Conservation (phyloP, 2,888 invertebrate species). For the Drosophila anomalipes region DNA sequence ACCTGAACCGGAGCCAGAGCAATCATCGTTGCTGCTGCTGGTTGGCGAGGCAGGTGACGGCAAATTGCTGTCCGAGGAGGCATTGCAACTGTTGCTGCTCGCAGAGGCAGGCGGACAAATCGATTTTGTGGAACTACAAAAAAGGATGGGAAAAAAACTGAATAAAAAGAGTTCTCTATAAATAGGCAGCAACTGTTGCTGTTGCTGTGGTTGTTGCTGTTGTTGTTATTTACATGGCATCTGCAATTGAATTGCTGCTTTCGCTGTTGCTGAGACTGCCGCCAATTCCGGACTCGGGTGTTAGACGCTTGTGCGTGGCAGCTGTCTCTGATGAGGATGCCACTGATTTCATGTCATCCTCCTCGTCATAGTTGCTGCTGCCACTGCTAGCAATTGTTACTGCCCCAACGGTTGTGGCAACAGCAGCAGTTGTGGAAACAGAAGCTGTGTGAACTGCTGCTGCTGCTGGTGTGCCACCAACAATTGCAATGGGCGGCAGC, state of each 20-base stretch:
- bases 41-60: constrained; percentile 83
- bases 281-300: constrained; percentile 82
- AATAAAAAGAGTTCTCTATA: not conserved
- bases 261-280: constrained; percentile 82
- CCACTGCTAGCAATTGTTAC: constrained; percentile 35
- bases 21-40: constrained; percentile 41
- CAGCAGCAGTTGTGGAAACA: not conserved
- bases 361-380: constrained; percentile 67
- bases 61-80: constrained; percentile 86
- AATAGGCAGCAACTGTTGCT: constrained; percentile 3
- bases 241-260: constrained; percentile 76
- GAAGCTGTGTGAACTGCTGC: constrained; percentile 16
- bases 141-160: not conserved
- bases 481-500: constrained; percentile 23
- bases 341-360: constrained; percentile 65
- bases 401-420: not conserved
- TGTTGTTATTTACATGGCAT: constrained; percentile 70
- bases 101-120: constrained; percentile 74
- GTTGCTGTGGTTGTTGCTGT: not conserved
- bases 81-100: constrained; percentile 81
- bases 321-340: constrained; percentile 65
- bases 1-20: constrained; percentile 22
- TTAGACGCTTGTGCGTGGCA: constrained; percentile 74
- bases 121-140: constrained; percentile 57
- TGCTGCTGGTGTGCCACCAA: not conserved